Evolutionary conservation across 2,797 vertebrate genomes (phyloP).

Genomic region (Ciconia nigra): DNA sequence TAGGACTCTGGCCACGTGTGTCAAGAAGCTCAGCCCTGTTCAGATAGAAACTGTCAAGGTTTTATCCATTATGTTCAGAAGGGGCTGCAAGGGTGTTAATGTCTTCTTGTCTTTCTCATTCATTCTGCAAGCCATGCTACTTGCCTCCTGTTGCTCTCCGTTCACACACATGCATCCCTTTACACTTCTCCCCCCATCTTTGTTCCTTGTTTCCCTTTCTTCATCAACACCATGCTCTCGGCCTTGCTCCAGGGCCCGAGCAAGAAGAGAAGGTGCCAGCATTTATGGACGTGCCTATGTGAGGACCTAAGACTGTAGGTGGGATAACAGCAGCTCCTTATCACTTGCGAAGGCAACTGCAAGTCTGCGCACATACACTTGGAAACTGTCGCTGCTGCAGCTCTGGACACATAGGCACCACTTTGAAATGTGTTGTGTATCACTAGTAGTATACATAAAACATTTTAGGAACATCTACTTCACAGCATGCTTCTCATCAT

Average conservation of each 20-base stretch:
- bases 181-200: background rate
- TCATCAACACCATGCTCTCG: background rate
- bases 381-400: background rate
- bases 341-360: background rate
- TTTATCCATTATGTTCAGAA: background rate
- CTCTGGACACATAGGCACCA: background rate
- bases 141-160: background rate
- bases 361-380: accelerated
- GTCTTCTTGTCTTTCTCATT: background rate
- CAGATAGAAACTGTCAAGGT: too few species aligned
- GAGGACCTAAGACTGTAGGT: background rate
- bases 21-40: background rate
- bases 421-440: background rate
- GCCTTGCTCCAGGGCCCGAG: background rate
- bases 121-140: background rate
- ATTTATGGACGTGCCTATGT: accelerated
- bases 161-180: background rate
- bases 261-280: background rate
- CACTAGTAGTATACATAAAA: background rate
- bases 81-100: background rate
- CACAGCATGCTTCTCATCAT: background rate
- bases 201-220: background rate
- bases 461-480: background rate
- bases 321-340: background rate
- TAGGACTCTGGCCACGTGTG: accelerated